phyloP scores from a whole-genome alignment of 1,140 invertebrate species.

The Bombus terrestris region DNA sequence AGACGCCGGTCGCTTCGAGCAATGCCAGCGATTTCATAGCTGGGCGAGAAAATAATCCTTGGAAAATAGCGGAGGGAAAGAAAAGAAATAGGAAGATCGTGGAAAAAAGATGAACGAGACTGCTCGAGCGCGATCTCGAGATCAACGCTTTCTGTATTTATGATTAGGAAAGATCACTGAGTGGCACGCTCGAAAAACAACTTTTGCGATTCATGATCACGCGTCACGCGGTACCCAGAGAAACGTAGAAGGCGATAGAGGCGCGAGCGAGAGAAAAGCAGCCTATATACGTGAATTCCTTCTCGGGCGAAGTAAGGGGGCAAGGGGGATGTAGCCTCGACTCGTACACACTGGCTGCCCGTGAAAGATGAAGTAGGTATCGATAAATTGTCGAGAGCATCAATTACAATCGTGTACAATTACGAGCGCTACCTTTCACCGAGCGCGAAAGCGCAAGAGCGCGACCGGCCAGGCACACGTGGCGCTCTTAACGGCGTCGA shows the following conservation, averaged over 20 bases:
- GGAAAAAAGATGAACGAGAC: too few species aligned
- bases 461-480: conserved; percentile 24
- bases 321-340: too few species aligned
- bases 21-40: background rate
- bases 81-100: background rate
- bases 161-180: too few species aligned
- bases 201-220: background rate
- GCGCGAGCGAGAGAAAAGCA: background rate
- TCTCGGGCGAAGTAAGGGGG: background rate
- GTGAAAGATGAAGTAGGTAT: background rate
- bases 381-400: conserved; percentile 14
- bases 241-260: background rate
- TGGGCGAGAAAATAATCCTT: background rate
- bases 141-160: background rate
- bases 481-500: conserved; percentile 44
- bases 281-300: background rate
- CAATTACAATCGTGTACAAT: conserved; percentile 29
- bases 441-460: background rate
- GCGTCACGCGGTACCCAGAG: background rate
- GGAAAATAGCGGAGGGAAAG: too few species aligned
- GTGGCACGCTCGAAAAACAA: background rate
- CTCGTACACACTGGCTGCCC: too few species aligned
- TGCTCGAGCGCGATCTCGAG: background rate
- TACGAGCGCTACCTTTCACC: conserved; percentile 24
- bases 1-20: background rate